Evolutionary conservation across 2,113 vertebrate genomes (phyloP), one percentile per base, ranked within the genome.

Genomic region (Passer montanus): DNA sequence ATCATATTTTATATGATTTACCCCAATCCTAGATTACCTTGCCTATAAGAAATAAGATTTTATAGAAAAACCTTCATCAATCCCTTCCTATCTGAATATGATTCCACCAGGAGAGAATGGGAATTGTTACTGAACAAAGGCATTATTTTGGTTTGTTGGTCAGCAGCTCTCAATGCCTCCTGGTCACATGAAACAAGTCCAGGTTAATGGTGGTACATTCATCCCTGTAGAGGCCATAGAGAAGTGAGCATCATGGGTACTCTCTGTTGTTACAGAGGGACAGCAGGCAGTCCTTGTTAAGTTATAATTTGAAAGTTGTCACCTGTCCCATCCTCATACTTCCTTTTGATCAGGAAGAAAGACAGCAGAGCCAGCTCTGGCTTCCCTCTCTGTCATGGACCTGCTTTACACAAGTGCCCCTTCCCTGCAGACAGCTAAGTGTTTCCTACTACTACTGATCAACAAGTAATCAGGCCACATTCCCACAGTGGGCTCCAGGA

Each of bases 61-160:
- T 49, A 18, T 7, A 47, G 31, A 86, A 69, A 56, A 73, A 64
- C 10, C 21, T 87, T 78, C 28, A 56, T 20, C 28, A n/a, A 6
- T 52, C 22, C 28, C 17, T 64, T 73, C 89, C 93, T 92, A 96
- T 90, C 70, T 16, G 22, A 80, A 72, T 49, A 60, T 68, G 33
- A 82, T 94, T 66, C 95, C 89, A 79, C 84, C 82, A 85, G 89
- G 41, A 52, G 39, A 93, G 30, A 96, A 44, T 9, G 83, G 84
- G 39, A 97, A 97, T 39, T n/a, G 28, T 74, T 96, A 94, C 7
- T 96, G 72, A 73, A 87, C 21, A 78, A 97, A 97, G 10, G 8
- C n/a, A 6, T 50, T 53, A 7, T 73, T 97, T 84, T 81, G 67
- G 19, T 52, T 70, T 69, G 68, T 75, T 39, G 70, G 75, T 44